Evolutionary conservation across 2,113 vertebrate genomes (phyloP).

Genomic region (Tapirus terrestris): DNA sequence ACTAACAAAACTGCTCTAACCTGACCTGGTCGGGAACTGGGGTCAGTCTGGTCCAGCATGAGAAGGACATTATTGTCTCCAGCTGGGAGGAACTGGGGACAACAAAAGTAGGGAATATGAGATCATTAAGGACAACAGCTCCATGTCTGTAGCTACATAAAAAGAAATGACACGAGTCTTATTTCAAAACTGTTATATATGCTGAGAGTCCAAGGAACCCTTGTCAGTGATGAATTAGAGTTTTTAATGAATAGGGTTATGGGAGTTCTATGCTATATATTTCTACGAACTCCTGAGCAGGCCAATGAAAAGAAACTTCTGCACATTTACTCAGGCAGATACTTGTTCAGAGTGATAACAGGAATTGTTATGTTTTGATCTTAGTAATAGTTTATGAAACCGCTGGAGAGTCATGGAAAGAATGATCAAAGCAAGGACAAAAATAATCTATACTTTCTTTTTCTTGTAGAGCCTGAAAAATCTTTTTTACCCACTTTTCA

Average conservation of each 20-base stretch:
- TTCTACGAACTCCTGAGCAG: slow-evolving; percentile 51
- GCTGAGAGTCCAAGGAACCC: slow-evolving; percentile 1
- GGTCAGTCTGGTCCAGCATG: background rate
- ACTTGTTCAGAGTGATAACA: slow-evolving; percentile 4
- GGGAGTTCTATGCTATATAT: slow-evolving; percentile 16
- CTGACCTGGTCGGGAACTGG: background rate
- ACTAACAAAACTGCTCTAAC: background rate
- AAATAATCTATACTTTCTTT: slow-evolving; percentile 58
- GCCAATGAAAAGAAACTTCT: slow-evolving; percentile 54
- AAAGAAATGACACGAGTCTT: slow-evolving; percentile 35
- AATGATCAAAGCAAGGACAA: slow-evolving; percentile 68
- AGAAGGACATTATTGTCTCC: background rate
- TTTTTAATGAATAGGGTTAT: slow-evolving; percentile 53
- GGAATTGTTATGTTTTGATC: slow-evolving; percentile 60
- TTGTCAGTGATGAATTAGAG: slow-evolving; percentile 2
- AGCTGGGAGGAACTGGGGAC: background rate
- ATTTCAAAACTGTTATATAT: slow-evolving; percentile 43
- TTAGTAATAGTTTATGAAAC: slow-evolving; percentile 66
- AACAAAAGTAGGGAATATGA: slow-evolving; percentile 28
- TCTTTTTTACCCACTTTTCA: slow-evolving; percentile 46
- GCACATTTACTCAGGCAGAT: slow-evolving; percentile 47
- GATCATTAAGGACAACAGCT: background rate
- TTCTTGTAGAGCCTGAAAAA: background rate
- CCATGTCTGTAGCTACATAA: background rate
- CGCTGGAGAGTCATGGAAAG: slow-evolving; percentile 48